Conservation (phyloP, 2,113 vertebrate species). For the Trematocara unimaculatum region DNA sequence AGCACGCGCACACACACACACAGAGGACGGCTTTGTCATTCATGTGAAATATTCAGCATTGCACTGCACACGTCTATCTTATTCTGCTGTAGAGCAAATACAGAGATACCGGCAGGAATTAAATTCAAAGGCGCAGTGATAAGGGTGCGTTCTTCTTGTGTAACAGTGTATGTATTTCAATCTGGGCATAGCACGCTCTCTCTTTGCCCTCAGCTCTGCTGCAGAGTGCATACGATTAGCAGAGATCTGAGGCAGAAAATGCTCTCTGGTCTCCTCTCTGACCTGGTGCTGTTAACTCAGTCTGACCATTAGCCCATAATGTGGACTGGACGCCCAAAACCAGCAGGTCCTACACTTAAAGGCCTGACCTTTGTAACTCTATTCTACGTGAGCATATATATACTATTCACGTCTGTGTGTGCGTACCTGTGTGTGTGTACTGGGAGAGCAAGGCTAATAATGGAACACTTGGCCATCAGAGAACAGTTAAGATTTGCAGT, state of each 20-base stretch:
- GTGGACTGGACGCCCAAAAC: neutral
- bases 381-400: neutral
- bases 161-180: conserved; percentile 3
- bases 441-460: neutral
- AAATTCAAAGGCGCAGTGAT: neutral
- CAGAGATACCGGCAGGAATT: conserved; percentile 15
- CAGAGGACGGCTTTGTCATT: neutral
- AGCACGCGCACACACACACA: neutral
- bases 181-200: neutral
- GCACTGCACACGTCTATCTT: neutral
- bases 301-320: conserved; percentile 4
- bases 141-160: conserved; percentile 6
- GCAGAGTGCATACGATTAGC: neutral
- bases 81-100: conserved; percentile 1
- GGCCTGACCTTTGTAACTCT: neutral
- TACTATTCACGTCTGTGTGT: neutral
- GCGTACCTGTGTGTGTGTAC: neutral
- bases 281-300: neutral
- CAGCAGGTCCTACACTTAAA: neutral
- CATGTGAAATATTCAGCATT: neutral
- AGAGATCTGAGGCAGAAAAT: conserved; percentile 7
- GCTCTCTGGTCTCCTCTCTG: neutral
- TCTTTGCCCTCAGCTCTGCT: neutral
- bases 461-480: neutral
- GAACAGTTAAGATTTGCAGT: conserved; percentile 3